Percentiles rank a stretch among this genome's conserved stretches.
These are phyloP conservation scores for Metaphire vulgaris DNA, from an alignment of 1,140 invertebrate species.

Conservation along the genomic window DNA sequence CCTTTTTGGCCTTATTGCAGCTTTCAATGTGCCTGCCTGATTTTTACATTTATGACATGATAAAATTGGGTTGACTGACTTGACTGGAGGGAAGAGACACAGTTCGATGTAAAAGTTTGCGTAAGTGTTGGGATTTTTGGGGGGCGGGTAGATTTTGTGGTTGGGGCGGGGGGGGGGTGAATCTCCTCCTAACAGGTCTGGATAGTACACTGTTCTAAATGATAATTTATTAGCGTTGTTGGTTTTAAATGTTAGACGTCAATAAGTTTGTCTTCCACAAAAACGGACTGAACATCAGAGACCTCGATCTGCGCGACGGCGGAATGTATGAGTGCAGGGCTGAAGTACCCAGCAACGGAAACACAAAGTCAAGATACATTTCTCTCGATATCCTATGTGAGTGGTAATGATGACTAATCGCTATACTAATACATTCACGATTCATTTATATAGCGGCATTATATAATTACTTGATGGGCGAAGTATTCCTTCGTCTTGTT, in stretches of 20 bases:
- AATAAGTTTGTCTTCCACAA: not conserved
- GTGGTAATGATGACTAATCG: not conserved
- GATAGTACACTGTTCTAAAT: not conserved
- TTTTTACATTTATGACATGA: no score
- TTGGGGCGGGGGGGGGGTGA: not conserved
- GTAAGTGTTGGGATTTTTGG: not conserved
- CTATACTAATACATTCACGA: not conserved
- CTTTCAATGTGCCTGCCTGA: no score
- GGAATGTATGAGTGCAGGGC: slow-evolving; percentile 26
- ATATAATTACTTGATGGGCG: not conserved
- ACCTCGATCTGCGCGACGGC: slow-evolving; percentile 1
- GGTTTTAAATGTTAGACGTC: no score
- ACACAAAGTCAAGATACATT: slow-evolving; percentile 17
- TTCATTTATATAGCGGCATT: not conserved
- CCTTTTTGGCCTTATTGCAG: no score
- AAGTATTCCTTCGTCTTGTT: not conserved
- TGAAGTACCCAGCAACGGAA: slow-evolving; percentile 16
- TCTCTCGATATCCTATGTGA: slow-evolving; percentile 26
- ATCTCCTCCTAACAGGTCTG: not conserved
- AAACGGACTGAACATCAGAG: not conserved
- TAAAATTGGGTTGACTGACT: not conserved
- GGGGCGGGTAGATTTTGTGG: no score
- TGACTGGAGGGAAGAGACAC: not conserved
- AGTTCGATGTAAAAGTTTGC: not conserved
- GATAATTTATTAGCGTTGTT: no score